Percentiles rank a stretch among this genome's conserved stretches.
phyloP scores from a whole-genome alignment of 37 sponge, comb jelly and placozoan genomes.

The Spongilla lacustris region DNA sequence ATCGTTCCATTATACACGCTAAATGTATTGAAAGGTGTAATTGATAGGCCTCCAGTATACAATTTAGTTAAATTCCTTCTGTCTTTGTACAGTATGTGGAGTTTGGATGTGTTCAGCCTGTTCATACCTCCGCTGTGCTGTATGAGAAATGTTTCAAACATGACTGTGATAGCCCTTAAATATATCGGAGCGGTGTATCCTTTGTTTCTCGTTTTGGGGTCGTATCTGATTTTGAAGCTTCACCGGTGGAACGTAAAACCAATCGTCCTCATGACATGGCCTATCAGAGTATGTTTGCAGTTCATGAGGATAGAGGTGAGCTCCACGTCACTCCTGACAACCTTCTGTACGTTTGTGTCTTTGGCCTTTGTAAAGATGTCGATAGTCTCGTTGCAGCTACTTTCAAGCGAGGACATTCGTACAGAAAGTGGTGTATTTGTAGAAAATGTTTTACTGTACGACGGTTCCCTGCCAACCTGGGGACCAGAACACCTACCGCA shows the following conservation, averaged over 20 bases:
- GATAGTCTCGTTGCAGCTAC: neutral
- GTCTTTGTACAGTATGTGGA: constrained; percentile 22
- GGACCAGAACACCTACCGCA: neutral
- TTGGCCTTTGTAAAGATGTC: constrained; percentile 11
- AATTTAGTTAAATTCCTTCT: neutral
- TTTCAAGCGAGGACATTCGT: neutral
- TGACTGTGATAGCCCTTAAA: neutral
- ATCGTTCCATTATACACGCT: too few relatives aligned
- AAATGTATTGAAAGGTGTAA: too few relatives aligned
- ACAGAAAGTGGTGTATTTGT: neutral
- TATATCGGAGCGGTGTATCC: constrained; percentile 16
- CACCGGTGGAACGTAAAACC: constrained; percentile 2
- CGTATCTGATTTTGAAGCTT: neutral
- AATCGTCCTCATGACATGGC: neutral
- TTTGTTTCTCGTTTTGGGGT: neutral
- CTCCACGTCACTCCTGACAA: too few relatives aligned
- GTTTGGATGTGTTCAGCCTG: constrained; percentile 1
- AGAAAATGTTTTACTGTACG: neutral
- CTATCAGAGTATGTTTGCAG: neutral
- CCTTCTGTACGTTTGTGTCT: constrained; percentile 12
- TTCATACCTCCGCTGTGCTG: neutral
- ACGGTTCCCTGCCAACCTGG: neutral
- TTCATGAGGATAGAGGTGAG: neutral
- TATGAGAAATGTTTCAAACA: neutral
- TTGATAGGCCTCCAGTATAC: too few relatives aligned